A percentile compares a stretch with the other conserved stretches of the same genome.
Evolutionary conservation across 2,888 invertebrate genomes (phyloP).

Genomic region (Cosmorhoe ocellata): DNA sequence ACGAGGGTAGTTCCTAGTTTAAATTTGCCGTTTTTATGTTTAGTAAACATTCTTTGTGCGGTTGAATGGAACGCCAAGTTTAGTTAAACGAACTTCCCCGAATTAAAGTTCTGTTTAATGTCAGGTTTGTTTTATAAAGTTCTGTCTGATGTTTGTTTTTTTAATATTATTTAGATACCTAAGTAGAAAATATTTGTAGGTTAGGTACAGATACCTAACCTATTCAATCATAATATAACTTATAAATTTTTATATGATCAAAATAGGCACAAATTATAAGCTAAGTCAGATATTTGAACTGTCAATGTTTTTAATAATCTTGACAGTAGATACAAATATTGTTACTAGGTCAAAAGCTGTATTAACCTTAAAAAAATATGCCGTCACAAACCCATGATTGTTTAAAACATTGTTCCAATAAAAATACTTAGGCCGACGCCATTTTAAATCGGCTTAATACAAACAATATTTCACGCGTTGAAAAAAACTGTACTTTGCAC

Average conservation of each 20-base stretch:
- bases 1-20: conserved; percentile 39
- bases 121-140: no score
- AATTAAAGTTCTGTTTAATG: not conserved
- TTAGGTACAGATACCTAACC: no score
- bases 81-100: not conserved
- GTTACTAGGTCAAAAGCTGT: no score
- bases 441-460: conserved; percentile 49
- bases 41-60: conserved; percentile 28
- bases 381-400: conserved; percentile 48
- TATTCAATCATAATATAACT: no score
- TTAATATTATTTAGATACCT: no score
- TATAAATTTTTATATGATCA: no score
- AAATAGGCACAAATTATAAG: no score
- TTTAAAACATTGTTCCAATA: conserved; percentile 52
- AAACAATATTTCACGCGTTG: conserved; percentile 37
- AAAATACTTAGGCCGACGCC: conserved; percentile 51
- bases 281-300: no score
- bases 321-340: no score
- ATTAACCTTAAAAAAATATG: conserved; percentile 18
- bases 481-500: conserved; percentile 27
- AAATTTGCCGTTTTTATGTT: conserved; percentile 31
- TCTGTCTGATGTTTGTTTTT: not conserved
- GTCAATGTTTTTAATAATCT: not conserved
- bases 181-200: no score
- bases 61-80: not conserved